A percentile compares a stretch with the other conserved stretches of the same genome.
Evolutionary conservation across 2,113 vertebrate species (phyloP).

Genomic region (Chloropsis cyanopogon): DNA sequence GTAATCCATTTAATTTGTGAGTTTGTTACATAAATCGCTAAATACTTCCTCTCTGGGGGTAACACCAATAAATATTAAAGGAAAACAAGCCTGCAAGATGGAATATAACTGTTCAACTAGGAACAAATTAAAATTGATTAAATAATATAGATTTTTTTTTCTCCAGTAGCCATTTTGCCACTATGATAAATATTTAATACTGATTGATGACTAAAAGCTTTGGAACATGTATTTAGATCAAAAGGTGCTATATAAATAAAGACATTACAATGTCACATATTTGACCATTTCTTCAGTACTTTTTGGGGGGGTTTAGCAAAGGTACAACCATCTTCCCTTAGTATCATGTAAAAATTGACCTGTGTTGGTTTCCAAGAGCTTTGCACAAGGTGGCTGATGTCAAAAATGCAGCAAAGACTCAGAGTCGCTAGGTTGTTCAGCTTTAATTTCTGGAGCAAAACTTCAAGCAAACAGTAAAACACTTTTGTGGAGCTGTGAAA

Average conservation of each 20-base stretch:
- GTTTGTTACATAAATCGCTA: background rate
- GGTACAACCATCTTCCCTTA: background rate
- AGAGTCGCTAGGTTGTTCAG: conserved; percentile 50
- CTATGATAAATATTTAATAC: conserved; percentile 1
- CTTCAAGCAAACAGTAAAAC: conserved; percentile 94
- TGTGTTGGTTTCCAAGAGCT: conserved; percentile 41
- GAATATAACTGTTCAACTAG: background rate
- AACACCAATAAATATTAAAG: background rate
- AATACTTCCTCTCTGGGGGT: background rate
- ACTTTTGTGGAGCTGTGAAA: conserved; percentile 93
- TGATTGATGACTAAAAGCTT: conserved; percentile 28
- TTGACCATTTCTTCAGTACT: conserved; percentile 6
- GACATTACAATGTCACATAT: conserved; percentile 2
- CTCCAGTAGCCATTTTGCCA: background rate
- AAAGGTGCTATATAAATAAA: conserved; percentile 16
- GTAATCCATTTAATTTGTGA: background rate
- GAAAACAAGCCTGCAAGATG: background rate
- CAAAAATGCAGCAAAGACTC: conserved; percentile 43
- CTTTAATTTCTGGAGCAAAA: conserved; percentile 91
- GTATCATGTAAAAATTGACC: conserved; percentile 22
- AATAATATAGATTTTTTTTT: conserved; percentile 8
- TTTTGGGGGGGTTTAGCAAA: background rate
- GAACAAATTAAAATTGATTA: conserved; percentile 1
- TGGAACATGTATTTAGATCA: background rate
- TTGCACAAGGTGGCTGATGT: background rate